A percentile compares a stretch with the other conserved stretches of the same genome.
Conservation (phyloP, 1,140 invertebrate genomes). For the Penaeus japonicus region DNA sequence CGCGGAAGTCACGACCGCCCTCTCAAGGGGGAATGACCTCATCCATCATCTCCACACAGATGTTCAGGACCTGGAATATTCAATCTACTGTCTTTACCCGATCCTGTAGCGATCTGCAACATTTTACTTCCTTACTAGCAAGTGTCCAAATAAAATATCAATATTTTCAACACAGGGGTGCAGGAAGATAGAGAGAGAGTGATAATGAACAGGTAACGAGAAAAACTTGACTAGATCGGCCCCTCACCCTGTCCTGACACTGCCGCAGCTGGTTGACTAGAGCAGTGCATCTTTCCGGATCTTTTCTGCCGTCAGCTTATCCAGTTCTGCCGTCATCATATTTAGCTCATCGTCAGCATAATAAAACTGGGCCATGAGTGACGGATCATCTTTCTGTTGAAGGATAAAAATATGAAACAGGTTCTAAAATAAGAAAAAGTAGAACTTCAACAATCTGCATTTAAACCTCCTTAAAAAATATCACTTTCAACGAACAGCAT, state of each 20-base stretch:
- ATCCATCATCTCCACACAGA: conserved; percentile 95
- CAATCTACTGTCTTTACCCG: conserved; percentile 42
- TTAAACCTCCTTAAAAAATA: background rate
- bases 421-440: background rate
- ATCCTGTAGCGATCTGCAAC: too few species aligned
- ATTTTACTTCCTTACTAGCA: background rate
- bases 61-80: conserved; percentile 78
- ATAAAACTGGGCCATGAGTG: conserved; percentile 94
- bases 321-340: conserved; percentile 90
- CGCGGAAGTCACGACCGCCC: conserved; percentile 94
- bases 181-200: background rate
- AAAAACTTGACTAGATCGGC: background rate
- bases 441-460: background rate
- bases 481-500: too few species aligned
- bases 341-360: conserved; percentile 97
- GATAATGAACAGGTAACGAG: background rate
- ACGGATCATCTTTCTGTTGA: conserved; percentile 87
- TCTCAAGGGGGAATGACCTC: conserved; percentile 86
- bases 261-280: conserved; percentile 93
- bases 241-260: conserved; percentile 75
- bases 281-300: conserved; percentile 93
- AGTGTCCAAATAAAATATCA: background rate
- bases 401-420: background rate
- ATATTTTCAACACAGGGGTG: background rate
- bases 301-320: conserved; percentile 97